Conservation (phyloP, 2,797 vertebrate species). For the Myotis pilosus region DNA sequence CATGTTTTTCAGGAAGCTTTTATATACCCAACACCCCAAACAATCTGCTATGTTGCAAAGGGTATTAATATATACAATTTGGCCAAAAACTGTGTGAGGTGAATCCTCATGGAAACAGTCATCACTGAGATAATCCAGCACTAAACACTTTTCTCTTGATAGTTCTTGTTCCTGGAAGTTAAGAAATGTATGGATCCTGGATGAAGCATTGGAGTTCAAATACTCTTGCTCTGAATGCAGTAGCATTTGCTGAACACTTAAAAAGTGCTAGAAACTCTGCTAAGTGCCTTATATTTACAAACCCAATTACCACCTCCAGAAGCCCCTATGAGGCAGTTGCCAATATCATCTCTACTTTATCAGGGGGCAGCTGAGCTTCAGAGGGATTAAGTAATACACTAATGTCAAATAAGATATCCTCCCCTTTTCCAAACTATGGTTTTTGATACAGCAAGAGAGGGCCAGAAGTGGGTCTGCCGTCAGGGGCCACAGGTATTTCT, state of each 20-base stretch:
- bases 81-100: neutral
- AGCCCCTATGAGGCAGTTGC: neutral
- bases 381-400: neutral
- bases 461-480: rapidly evolving
- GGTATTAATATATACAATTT: neutral
- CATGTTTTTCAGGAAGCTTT: neutral
- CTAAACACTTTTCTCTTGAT: neutral
- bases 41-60: neutral
- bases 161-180: neutral
- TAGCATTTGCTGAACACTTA: neutral
- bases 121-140: neutral
- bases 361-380: neutral
- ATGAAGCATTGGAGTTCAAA: too few species aligned
- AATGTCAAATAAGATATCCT: neutral
- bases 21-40: neutral
- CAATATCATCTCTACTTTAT: neutral
- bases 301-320: neutral
- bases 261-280: neutral
- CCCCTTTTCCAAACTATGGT: neutral
- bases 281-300: neutral
- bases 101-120: neutral
- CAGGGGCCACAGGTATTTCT: neutral
- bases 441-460: neutral
- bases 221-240: neutral
- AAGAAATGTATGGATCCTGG: neutral